Evolutionary conservation across 2,797 vertebrate species (phyloP).

Genomic region (Taenioides sp.): DNA sequence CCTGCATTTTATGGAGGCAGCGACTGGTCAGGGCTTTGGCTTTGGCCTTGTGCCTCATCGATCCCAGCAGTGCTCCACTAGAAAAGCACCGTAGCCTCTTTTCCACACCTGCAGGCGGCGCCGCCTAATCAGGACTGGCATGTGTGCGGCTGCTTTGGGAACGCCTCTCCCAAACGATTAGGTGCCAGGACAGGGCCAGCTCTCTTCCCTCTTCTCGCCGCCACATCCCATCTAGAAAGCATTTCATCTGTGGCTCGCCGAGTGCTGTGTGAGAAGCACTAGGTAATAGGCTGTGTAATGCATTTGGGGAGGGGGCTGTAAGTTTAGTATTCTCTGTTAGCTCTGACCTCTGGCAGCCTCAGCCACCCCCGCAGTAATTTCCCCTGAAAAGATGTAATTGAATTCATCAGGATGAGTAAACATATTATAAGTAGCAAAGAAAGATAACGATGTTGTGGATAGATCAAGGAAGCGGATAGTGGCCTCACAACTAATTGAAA

Average conservation of each 20-base stretch:
- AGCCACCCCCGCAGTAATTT: slow-evolving; percentile 72
- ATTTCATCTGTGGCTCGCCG: slow-evolving; percentile 75
- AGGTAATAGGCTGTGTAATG: slow-evolving; percentile 80
- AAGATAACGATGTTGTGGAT: slow-evolving; percentile 74
- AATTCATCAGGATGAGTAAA: slow-evolving; percentile 80
- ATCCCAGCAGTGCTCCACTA: slow-evolving; percentile 44
- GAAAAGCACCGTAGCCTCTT: slow-evolving; percentile 44
- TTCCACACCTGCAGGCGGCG: slow-evolving; percentile 53
- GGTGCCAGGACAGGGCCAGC: slow-evolving; percentile 67
- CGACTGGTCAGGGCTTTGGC: slow-evolving; percentile 43
- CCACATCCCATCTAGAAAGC: slow-evolving; percentile 79
- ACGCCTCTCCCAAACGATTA: slow-evolving; percentile 77
- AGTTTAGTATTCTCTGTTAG: slow-evolving; percentile 77
- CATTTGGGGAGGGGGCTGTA: slow-evolving; percentile 62
- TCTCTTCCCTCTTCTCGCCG: slow-evolving; percentile 71
- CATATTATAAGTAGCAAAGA: slow-evolving; percentile 72
- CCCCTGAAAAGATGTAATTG: slow-evolving; percentile 77
- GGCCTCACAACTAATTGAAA: slow-evolving; percentile 66
- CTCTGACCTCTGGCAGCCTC: slow-evolving; percentile 71
- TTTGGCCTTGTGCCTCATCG: slow-evolving; percentile 65
- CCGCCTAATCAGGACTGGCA: slow-evolving; percentile 72
- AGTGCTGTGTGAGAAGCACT: slow-evolving; percentile 66
- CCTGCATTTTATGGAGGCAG: slow-evolving; percentile 47
- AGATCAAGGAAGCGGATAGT: slow-evolving; percentile 68
- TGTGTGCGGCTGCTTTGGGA: slow-evolving; percentile 64